A percentile compares a stretch with the other conserved stretches of the same genome.
Evolutionary conservation across 2,888 invertebrate species (phyloP).

Genomic region (Cylindroiulus punctatus): DNA sequence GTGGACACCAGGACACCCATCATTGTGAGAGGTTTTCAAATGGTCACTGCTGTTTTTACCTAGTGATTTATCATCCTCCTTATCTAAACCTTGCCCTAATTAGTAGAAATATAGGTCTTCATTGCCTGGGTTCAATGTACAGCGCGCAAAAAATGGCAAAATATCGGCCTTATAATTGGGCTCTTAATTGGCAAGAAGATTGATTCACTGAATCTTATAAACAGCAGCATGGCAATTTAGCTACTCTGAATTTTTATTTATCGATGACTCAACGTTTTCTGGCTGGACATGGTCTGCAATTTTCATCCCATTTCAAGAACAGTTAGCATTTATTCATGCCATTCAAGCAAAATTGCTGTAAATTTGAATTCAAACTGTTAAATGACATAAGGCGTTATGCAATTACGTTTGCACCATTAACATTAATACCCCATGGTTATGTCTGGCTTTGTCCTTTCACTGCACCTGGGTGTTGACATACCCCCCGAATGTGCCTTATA

Average conservation of each 20-base stretch:
- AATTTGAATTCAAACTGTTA: neutral
- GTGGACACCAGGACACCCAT: too few species aligned
- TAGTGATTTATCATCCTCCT: neutral
- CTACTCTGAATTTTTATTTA: neutral
- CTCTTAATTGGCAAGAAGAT: slow-evolving; percentile 15
- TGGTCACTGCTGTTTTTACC: neutral
- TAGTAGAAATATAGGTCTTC: slow-evolving; percentile 25
- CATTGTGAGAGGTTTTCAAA: neutral
- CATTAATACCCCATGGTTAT: slow-evolving; percentile 23
- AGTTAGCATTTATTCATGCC: slow-evolving; percentile 39
- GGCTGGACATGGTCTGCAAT: neutral
- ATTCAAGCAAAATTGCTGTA: slow-evolving; percentile 20
- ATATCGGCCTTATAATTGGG: neutral
- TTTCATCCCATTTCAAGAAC: slow-evolving; percentile 18
- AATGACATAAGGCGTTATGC: slow-evolving; percentile 4
- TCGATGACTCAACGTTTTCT: slow-evolving; percentile 1
- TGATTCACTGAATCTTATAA: neutral
- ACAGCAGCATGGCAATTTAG: neutral
- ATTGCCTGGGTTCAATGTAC: slow-evolving; percentile 15
- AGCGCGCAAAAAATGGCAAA: neutral
- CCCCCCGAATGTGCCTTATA: neutral
- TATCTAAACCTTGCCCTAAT: slow-evolving; percentile 30
- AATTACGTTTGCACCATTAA: slow-evolving; percentile 34
- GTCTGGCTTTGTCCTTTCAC: neutral
- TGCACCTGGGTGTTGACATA: neutral